These are phyloP conservation scores for Synchiropus splendidus DNA, from an alignment of 2,113 vertebrate species.

Conservation along the genomic window DNA sequence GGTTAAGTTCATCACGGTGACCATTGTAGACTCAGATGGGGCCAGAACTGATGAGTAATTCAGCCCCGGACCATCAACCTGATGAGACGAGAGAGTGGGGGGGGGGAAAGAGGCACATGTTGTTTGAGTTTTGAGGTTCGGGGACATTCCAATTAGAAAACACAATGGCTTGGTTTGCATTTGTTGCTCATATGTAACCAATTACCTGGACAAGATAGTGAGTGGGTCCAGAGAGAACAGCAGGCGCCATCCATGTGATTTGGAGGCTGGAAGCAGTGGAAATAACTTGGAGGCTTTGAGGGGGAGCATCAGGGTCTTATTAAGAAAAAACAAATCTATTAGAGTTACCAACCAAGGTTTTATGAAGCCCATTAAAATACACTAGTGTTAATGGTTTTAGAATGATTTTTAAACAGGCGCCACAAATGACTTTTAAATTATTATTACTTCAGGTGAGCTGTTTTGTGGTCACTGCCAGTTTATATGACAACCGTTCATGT, in stretches of 20 bases:
- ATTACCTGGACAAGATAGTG: slow-evolving; percentile 82
- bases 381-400: too few relatives aligned
- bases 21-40: slow-evolving; percentile 67
- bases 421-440: too few relatives aligned
- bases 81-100: slow-evolving; percentile 4
- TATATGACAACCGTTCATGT: too few relatives aligned
- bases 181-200: slow-evolving; percentile 40
- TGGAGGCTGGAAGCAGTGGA: slow-evolving; percentile 74
- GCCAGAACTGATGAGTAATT: slow-evolving; percentile 70
- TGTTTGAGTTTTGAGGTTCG: background rate
- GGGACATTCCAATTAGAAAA: too few relatives aligned
- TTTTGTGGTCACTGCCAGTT: too few relatives aligned
- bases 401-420: too few relatives aligned
- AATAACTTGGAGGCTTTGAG: slow-evolving; percentile 69
- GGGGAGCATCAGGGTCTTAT: slow-evolving; percentile 82
- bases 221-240: slow-evolving; percentile 80
- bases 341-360: too few relatives aligned
- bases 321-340: slow-evolving; percentile 1
- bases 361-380: too few relatives aligned
- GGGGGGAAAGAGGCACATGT: too few relatives aligned
- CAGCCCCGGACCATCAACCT: slow-evolving; percentile 74
- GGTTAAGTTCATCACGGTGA: slow-evolving; percentile 76
- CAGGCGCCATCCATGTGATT: slow-evolving; percentile 78
- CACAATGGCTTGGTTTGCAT: too few relatives aligned
- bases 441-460: too few relatives aligned